Percentiles rank a stretch among this genome's conserved stretches.
Conservation (phyloP, 2,797 vertebrate genomes). For the Otolemur crassicaudatus region DNA sequence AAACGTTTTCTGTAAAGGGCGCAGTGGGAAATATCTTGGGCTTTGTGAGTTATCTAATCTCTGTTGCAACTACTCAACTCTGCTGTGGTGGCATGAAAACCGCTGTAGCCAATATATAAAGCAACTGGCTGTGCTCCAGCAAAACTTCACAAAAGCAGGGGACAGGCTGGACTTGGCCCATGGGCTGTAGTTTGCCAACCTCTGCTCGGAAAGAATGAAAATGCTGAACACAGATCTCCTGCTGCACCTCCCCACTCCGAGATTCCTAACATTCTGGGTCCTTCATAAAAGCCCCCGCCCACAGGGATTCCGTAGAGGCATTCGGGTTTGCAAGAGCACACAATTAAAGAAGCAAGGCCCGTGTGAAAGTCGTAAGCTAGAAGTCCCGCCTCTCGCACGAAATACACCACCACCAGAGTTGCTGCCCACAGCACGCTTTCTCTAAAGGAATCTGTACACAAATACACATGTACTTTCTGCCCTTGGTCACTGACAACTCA, state of each 20-base stretch:
- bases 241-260: accelerated
- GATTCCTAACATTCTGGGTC: not conserved
- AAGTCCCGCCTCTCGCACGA: accelerated
- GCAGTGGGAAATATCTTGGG: not conserved
- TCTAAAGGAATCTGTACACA: accelerated
- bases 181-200: accelerated
- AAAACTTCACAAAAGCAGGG: too few species aligned
- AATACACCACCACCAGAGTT: accelerated
- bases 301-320: accelerated
- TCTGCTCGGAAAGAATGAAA: not conserved
- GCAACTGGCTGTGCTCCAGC: accelerated
- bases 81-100: accelerated
- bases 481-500: accelerated
- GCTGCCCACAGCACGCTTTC: accelerated
- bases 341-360: not conserved
- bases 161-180: accelerated
- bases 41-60: accelerated
- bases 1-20: not conserved
- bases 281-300: not conserved
- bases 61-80: accelerated
- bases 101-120: accelerated
- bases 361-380: accelerated
- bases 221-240: accelerated
- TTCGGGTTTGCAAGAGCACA: accelerated
- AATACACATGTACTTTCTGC: accelerated